Conservation (phyloP, 2,888 invertebrate genomes). For the Tuberolachnus salignus region DNA sequence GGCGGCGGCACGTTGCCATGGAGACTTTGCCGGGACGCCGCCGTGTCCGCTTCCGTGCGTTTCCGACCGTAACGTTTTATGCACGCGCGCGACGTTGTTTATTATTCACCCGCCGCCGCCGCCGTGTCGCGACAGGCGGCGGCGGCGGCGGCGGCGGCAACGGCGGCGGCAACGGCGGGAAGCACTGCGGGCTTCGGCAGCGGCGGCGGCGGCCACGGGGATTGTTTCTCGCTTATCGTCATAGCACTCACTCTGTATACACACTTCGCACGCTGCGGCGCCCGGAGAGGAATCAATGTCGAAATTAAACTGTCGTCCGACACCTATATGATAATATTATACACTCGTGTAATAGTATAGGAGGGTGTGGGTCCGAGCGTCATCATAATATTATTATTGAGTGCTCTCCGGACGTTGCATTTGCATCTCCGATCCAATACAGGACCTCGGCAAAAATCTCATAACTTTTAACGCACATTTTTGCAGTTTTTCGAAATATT, state of each 20-base stretch:
- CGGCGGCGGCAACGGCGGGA: not conserved
- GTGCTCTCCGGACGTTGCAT: too few relatives aligned
- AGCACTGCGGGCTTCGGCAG: not conserved
- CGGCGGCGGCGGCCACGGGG: not conserved
- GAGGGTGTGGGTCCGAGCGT: too few relatives aligned
- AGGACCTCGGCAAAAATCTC: too few relatives aligned
- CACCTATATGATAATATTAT: not conserved
- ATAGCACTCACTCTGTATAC: not conserved
- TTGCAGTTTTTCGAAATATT: too few relatives aligned
- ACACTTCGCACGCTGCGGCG: not conserved
- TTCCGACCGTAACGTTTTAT: conserved; percentile 43
- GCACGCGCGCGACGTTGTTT: conserved; percentile 38
- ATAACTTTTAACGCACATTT: too few relatives aligned
- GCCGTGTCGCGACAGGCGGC: not conserved
- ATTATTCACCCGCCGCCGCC: conserved; percentile 15
- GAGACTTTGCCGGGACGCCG: conserved; percentile 50
- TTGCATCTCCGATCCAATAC: too few relatives aligned
- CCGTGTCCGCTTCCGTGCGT: conserved; percentile 33
- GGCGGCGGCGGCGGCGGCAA: not conserved
- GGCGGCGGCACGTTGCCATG: conserved; percentile 24
- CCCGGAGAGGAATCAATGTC: conserved; percentile 27
- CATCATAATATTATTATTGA: too few relatives aligned
- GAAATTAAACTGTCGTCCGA: conserved; percentile 21
- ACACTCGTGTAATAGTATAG: too few relatives aligned
- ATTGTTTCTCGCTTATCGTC: too few relatives aligned